These are phyloP conservation scores for Entomyzon cyanotis DNA, from an alignment of 2,113 vertebrate species.

Conservation along the genomic window DNA sequence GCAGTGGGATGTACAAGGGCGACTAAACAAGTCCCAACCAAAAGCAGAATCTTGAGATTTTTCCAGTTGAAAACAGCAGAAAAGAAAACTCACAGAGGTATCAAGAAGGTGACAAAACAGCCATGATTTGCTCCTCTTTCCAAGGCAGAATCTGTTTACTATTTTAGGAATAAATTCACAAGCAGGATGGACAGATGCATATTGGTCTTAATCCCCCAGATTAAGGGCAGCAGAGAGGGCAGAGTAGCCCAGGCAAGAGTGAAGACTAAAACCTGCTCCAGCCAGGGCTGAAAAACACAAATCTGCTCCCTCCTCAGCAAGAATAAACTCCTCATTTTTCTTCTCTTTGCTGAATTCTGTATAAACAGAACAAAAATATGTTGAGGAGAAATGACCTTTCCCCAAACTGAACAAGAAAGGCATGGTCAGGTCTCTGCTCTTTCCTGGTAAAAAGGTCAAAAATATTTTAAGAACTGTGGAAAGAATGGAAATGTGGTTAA, in stretches of 20 bases:
- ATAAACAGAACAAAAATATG: not conserved
- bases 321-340: not conserved
- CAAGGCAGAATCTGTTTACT: not conserved
- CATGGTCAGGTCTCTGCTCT: not conserved
- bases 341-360: not conserved
- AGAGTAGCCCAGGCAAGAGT: not conserved
- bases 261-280: not conserved
- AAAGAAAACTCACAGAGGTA: not conserved
- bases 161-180: not conserved
- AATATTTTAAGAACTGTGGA: not conserved
- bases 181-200: not conserved
- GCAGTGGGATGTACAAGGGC: not conserved
- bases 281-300: not conserved
- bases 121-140: not conserved
- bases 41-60: not conserved
- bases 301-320: not conserved
- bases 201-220: not conserved
- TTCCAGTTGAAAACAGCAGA: not conserved
- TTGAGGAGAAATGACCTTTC: not conserved
- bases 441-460: not conserved
- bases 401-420: not conserved
- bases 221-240: not conserved
- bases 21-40: not conserved
- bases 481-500: conserved; percentile 34
- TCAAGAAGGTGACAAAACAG: not conserved